Evolutionary conservation across 2,113 vertebrate genomes (phyloP).

Genomic region (Pongo abelii): DNA sequence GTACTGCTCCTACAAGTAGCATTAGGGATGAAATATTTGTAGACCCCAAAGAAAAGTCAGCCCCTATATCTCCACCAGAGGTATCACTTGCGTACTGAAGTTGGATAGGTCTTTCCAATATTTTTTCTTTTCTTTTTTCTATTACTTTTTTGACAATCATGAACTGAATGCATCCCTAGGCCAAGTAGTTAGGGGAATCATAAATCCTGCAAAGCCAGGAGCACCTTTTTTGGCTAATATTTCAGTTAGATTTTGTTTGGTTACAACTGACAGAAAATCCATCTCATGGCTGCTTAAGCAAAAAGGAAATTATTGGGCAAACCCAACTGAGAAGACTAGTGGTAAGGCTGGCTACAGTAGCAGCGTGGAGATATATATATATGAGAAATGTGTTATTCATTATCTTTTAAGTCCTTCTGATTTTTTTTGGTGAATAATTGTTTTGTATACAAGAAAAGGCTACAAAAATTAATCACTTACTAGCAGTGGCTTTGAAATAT

Average conservation of each 20-base stretch:
- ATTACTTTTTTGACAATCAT: background rate
- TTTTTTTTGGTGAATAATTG: background rate
- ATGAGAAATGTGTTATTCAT: background rate
- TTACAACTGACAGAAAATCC: constrained; percentile 17
- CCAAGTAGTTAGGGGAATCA: background rate
- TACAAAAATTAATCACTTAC: background rate
- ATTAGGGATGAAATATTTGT: background rate
- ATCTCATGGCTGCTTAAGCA: background rate
- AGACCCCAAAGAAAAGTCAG: background rate
- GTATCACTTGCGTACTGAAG: background rate
- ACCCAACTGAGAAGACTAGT: background rate
- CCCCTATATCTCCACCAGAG: accelerated
- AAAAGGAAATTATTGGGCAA: constrained; percentile 20
- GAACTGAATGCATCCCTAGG: background rate
- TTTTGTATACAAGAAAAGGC: background rate
- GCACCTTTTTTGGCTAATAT: background rate
- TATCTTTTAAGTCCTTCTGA: background rate
- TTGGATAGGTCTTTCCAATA: background rate
- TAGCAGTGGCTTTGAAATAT: background rate
- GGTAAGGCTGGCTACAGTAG: background rate
- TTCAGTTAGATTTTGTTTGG: constrained; percentile 21
- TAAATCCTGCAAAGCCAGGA: background rate
- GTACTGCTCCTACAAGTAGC: background rate
- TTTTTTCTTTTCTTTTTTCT: background rate
- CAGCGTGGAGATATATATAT: no score